Conservation (phyloP, 2,888 invertebrate species). For the Pinctada fucata region DNA sequence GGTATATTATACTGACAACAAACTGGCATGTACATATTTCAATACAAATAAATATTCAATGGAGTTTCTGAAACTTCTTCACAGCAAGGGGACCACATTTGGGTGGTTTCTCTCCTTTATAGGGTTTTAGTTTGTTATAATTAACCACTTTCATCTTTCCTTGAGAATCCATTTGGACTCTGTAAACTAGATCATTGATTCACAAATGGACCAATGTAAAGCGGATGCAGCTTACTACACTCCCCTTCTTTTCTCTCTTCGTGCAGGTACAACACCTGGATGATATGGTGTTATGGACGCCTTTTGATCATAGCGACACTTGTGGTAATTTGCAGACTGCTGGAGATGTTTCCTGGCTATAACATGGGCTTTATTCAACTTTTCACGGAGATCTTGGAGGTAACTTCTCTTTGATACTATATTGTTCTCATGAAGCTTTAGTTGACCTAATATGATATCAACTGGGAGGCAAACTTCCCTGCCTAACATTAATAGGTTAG, state of each 20-base stretch:
- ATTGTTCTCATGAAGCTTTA: too few species aligned
- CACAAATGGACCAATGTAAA: neutral
- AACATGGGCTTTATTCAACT: conserved; percentile 9
- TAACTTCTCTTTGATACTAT: conserved; percentile 11
- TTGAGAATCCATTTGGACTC: conserved; percentile 5
- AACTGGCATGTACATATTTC: too few species aligned
- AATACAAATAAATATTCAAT: too few species aligned
- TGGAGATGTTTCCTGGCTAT: conserved; percentile 30
- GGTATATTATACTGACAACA: too few species aligned
- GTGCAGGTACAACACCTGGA: conserved; percentile 14
- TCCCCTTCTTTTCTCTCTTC: conserved; percentile 11
- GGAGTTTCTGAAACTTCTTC: too few species aligned
- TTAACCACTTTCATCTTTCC: too few species aligned
- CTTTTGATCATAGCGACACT: conserved; percentile 31
- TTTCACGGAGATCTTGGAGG: conserved; percentile 2
- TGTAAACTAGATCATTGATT: conserved; percentile 18
- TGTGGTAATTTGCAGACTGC: conserved; percentile 11
- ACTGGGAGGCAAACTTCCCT: conserved; percentile 39
- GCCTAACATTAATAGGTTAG: conserved; percentile 44
- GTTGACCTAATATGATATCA: conserved; percentile 25
- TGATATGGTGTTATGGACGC: neutral
- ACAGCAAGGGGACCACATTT: too few species aligned
- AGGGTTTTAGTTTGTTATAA: too few species aligned
- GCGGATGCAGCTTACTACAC: conserved; percentile 4
- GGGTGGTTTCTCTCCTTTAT: too few species aligned